These are phyloP conservation scores for Hypanus sabinus DNA, from an alignment of 2,113 vertebrate species.

Conservation along the genomic window DNA sequence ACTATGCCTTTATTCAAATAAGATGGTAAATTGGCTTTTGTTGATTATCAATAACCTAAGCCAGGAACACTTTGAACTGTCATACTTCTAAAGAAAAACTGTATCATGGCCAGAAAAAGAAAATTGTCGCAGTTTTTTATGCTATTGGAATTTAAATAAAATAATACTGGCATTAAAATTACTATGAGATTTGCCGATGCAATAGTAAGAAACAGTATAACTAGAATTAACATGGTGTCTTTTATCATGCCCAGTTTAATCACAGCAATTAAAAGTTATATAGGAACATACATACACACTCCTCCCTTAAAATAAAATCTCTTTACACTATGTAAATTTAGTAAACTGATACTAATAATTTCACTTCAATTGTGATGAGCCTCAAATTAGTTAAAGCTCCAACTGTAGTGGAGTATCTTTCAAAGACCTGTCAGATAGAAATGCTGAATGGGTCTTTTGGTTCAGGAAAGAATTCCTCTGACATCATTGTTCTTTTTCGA, in stretches of 20 bases:
- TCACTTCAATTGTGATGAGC: neutral
- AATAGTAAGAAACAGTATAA: neutral
- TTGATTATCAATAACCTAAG: neutral
- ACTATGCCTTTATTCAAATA: neutral
- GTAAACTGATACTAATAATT: neutral
- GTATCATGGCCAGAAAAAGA: neutral
- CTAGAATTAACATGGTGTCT: neutral
- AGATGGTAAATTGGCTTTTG: neutral
- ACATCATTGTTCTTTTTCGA: neutral
- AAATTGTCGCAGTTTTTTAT: neutral
- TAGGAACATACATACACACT: neutral
- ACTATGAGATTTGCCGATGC: neutral
- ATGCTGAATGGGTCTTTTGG: neutral
- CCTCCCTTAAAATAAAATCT: neutral
- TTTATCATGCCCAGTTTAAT: neutral
- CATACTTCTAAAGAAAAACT: neutral
- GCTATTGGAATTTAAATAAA: neutral
- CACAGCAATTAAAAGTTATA: neutral
- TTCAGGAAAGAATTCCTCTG: neutral
- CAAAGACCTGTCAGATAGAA: neutral
- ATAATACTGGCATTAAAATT: neutral
- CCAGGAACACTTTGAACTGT: neutral
- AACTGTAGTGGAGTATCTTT: neutral
- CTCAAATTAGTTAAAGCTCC: neutral
- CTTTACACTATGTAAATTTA: neutral